A percentile compares a stretch with the other conserved stretches of the same genome.
Conservation (phyloP, 2,113 vertebrate genomes). For the Tichodroma muraria region DNA sequence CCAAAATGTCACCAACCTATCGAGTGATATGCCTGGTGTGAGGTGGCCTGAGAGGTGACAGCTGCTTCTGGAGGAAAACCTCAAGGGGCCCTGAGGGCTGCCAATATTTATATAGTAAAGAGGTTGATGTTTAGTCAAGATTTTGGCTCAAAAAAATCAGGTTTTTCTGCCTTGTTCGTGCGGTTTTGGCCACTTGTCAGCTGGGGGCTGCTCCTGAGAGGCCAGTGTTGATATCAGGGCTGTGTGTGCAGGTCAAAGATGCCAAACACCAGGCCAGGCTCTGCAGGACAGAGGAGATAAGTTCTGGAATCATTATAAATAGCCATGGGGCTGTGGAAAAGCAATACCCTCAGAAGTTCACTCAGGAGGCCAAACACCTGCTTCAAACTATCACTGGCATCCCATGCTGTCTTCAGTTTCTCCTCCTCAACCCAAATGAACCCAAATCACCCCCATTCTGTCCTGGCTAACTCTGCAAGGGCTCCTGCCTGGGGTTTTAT, state of each 20-base stretch:
- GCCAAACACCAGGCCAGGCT: not conserved
- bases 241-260: not conserved
- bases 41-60: not conserved
- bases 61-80: not conserved
- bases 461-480: not conserved
- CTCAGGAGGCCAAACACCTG: not conserved
- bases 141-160: no score
- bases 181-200: not conserved
- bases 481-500: not conserved
- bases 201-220: not conserved
- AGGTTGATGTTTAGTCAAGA: no score
- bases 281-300: not conserved
- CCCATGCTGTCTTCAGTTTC: not conserved
- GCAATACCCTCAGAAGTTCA: not conserved
- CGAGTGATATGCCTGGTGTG: rapidly evolving
- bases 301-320: not conserved
- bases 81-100: no score
- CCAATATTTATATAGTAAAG: not conserved
- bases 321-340: not conserved
- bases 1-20: not conserved
- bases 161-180: not conserved
- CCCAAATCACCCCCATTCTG: not conserved
- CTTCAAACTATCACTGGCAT: not conserved
- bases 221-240: not conserved
- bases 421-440: not conserved